Evolutionary conservation across 2,797 vertebrate species (phyloP), one percentile per base, ranked within the genome.

Genomic region (Periophthalmus magnuspinnatus): DNA sequence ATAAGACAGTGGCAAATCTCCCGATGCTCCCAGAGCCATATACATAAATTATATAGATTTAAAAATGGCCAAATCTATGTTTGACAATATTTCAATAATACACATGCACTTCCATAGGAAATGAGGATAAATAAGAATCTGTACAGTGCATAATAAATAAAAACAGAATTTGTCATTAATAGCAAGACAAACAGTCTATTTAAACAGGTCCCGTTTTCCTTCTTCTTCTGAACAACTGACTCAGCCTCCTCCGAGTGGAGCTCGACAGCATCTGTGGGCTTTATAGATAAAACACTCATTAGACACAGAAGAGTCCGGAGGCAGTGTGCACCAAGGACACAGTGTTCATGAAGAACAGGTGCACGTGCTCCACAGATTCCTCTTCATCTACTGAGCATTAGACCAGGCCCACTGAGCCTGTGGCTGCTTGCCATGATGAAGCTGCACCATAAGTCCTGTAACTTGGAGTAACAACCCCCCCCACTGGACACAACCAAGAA

Each of bases 191-290:
- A 68, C 45, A 32, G 24, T 78, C 48, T 41, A 5, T 76, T 83
- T 45, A 84, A 11, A 8, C 6, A 11, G 76, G 54, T 38, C n/a
- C 11, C 21, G 70, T 75, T 82, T 81, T 88, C 71, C 71, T 82
- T 47, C 62, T 81, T 76, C 75, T 87, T 64, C 61, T 89, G 81
- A 92, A 88, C 74, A 92, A 73, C 71, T 88, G 74, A 80, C 83
- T 90, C 22, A 91, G 11, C 7, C 79, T 75, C 65, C 67, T 77
- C 1, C 76, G 76, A 32, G 73, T 1, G 0, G 63, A 59, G 62
- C 36, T 84, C 56, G 78, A 32, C 73, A 81, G 84, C 77, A 28
- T 86, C 82, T 85, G 71, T 76, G 85, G 81, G 79, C 90, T 91
- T 80, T 24, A 50, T 6, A 59, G 63, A 87, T 74, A 67, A 82